Base-by-base conservation (phyloP, 2,888 invertebrate genomes). In the Phlogophora meticulosa region DNA sequence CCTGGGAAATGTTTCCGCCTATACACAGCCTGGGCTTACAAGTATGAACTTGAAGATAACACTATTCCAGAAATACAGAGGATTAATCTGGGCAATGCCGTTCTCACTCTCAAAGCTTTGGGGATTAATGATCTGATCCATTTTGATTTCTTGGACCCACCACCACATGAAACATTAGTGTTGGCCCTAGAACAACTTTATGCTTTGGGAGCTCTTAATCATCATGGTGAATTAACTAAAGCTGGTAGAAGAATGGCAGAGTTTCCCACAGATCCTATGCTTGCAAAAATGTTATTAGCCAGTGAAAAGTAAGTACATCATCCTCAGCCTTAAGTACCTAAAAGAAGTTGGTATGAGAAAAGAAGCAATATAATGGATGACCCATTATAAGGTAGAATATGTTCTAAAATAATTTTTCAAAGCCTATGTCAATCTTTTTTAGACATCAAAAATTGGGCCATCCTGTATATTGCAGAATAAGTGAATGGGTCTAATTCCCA, bases 71-170 rank as follows among this genome's bases (percentile, higher is more conserved):
- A 99, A 96, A 99, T 99, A 82, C 99, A 99, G 90, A 96, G 99
- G 81, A 99, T 99, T 48, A 99, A 99, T 96, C 96, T 99, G 62
- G 98, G 99, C 43, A 99, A 99, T 95, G 99, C 99, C 9, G 99
- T 99, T 7, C 96, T 99, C 4, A 98, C 99, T 93, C 95, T 99
- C 36, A 99, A 99, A 94, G 99, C 99, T 22, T 95, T 99, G 34
- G 99, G 99, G 7, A 99, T 99, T 61, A 98, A 99, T 92, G 99
- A 99, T 94, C 95, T 99, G 48, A 98, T 99, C 45, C 98, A 99
- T 94, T 99, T 99, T 94, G 99, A 99, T 92, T 99, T 99, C 89
- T 95, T 99, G 84, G 99, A 99, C 95, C 99, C 99, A 5, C 99
- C 99, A 4, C 99, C 99, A 0, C 98, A 98, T 88, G 98, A 99